These are phyloP conservation scores for Clistopyga incitator DNA, from an alignment of 2,888 invertebrate genomes.

Conservation along the genomic window DNA sequence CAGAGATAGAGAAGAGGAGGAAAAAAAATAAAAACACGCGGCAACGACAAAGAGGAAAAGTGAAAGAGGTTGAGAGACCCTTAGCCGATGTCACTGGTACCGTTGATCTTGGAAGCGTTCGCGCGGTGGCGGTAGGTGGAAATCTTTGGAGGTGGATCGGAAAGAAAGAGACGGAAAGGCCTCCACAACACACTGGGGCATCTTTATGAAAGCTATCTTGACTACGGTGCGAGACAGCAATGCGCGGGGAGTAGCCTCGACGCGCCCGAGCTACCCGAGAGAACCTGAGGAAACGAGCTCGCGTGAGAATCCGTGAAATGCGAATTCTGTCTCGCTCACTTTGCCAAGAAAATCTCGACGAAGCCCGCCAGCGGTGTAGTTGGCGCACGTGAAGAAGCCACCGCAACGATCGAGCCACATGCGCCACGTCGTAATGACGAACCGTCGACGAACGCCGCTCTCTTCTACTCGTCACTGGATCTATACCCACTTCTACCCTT, in stretches of 20 bases:
- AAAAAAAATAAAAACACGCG: slow-evolving; percentile 27
- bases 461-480: slow-evolving; percentile 3
- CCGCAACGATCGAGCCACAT: slow-evolving; percentile 46
- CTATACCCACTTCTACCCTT: slow-evolving; percentile 11
- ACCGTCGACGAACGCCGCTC: slow-evolving; percentile 39
- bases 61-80: slow-evolving; percentile 45
- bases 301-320: slow-evolving; percentile 49
- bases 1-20: slow-evolving; percentile 33
- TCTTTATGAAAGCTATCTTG: slow-evolving; percentile 72
- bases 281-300: slow-evolving; percentile 39
- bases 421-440: slow-evolving; percentile 55
- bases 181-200: slow-evolving; percentile 49
- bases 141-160: slow-evolving; percentile 37
- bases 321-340: slow-evolving; percentile 38
- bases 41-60: slow-evolving; percentile 23
- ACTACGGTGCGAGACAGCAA: slow-evolving; percentile 51
- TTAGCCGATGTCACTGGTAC: slow-evolving; percentile 71
- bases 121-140: slow-evolving; percentile 10
- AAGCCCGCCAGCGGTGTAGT: slow-evolving; percentile 16
- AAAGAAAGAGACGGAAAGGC: slow-evolving; percentile 57
- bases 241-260: not conserved
- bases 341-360: slow-evolving; percentile 44
- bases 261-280: not conserved
- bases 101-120: slow-evolving; percentile 75
- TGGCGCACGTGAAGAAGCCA: slow-evolving; percentile 32